phyloP scores from a whole-genome alignment of 2,797 vertebrate genomes.

The Coregonus sp. region DNA sequence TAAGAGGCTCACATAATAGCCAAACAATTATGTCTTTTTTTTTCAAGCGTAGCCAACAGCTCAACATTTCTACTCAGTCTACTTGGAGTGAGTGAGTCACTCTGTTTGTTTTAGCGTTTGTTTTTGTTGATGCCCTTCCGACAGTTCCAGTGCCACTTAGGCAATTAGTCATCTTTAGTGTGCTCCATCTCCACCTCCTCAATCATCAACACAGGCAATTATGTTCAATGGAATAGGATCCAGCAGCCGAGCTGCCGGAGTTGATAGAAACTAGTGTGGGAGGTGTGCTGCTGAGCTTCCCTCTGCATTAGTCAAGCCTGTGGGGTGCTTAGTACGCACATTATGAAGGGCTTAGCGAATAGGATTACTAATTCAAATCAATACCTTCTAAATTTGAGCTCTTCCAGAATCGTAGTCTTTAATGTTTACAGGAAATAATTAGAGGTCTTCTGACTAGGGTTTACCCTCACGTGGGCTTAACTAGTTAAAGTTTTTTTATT shows the following conservation, averaged over 20 bases:
- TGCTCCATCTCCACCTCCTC: constrained; percentile 60
- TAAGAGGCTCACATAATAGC: background rate
- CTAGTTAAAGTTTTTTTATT: background rate
- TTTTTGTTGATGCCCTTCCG: constrained; percentile 61
- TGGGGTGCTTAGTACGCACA: constrained; percentile 28
- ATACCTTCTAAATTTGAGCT: constrained; percentile 29
- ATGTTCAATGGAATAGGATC: constrained; percentile 30
- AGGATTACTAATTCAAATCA: constrained; percentile 30
- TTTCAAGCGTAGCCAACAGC: background rate
- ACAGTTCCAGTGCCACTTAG: constrained; percentile 61
- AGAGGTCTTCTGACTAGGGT: background rate
- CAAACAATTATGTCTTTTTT: background rate
- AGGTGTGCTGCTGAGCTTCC: background rate
- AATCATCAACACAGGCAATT: constrained; percentile 49
- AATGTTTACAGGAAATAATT: constrained; percentile 25
- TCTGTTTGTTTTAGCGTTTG: constrained; percentile 65
- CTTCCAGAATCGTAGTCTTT: constrained; percentile 29
- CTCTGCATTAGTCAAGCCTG: constrained; percentile 7
- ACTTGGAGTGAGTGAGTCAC: constrained; percentile 56
- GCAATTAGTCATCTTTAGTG: constrained; percentile 72
- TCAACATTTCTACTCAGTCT: constrained; percentile 2
- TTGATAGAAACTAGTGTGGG: background rate
- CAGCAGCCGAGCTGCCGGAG: constrained; percentile 17
- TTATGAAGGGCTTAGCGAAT: constrained; percentile 31
- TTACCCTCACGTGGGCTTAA: background rate